These are phyloP conservation scores for Torymus auratus DNA, from an alignment of 2,888 invertebrate species.

Conservation along the genomic window DNA sequence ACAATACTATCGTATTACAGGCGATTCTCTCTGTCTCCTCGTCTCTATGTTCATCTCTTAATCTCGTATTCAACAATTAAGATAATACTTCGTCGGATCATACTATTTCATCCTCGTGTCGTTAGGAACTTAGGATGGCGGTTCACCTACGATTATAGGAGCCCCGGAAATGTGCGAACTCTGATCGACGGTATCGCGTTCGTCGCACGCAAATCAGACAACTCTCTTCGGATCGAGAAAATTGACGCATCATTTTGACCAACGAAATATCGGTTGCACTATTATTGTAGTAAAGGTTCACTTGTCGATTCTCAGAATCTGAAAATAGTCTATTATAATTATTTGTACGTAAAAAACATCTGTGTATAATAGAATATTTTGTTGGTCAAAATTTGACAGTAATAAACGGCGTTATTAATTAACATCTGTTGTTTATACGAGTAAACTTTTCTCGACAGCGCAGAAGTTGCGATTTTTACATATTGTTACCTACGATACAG, in stretches of 20 bases:
- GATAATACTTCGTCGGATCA: slow-evolving; percentile 66
- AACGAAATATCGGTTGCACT: slow-evolving; percentile 34
- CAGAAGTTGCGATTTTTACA: neutral
- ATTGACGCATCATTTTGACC: slow-evolving; percentile 24
- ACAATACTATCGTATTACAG: slow-evolving; percentile 66
- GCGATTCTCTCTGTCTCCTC: slow-evolving; percentile 50
- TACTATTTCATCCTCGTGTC: slow-evolving; percentile 68
- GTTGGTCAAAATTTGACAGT: slow-evolving; percentile 31
- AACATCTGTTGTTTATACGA: slow-evolving; percentile 5
- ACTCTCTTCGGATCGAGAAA: neutral
- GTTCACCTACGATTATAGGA: slow-evolving; percentile 62
- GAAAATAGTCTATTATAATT: slow-evolving; percentile 1
- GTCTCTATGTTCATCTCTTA: slow-evolving; percentile 16
- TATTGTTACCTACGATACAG: slow-evolving; percentile 1
- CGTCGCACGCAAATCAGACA: neutral
- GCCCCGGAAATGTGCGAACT: slow-evolving; percentile 66
- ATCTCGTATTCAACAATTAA: slow-evolving; percentile 62
- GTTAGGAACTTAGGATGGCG: slow-evolving; percentile 75
- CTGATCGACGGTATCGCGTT: slow-evolving; percentile 24
- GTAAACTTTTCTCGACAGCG: slow-evolving; percentile 6
- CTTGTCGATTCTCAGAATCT: slow-evolving; percentile 26
- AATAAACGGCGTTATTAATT: neutral
- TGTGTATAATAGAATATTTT: slow-evolving; percentile 36
- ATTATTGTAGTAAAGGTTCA: slow-evolving; percentile 10
- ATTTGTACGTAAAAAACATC: slow-evolving; percentile 24